A percentile compares a stretch with the other conserved stretches of the same genome.
These are phyloP conservation scores for Physocephala rufipes DNA, from an alignment of 2,888 invertebrate species.

Conservation along the genomic window DNA sequence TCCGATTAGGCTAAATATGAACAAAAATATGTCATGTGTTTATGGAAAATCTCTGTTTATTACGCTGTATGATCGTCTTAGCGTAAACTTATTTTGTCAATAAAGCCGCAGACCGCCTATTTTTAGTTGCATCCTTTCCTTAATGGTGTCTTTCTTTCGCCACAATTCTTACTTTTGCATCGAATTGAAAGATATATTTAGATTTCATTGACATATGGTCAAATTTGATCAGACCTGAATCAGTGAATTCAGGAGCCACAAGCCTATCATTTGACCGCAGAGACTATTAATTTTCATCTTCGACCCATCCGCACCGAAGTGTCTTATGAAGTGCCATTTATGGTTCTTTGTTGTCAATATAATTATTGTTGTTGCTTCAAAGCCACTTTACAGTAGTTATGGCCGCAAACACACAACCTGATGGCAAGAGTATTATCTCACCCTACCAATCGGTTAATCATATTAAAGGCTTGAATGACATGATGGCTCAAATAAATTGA, in stretches of 20 bases:
- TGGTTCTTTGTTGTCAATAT: neutral
- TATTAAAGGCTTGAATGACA: conserved; percentile 29
- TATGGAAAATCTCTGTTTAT: too few species aligned
- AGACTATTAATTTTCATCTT: conserved; percentile 29
- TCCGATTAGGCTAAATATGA: too few species aligned
- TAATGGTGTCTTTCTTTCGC: too few species aligned
- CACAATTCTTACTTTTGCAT: too few species aligned
- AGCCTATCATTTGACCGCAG: conserved; percentile 27
- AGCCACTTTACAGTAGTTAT: conserved; percentile 25
- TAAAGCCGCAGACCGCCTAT: too few species aligned
- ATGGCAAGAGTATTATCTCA: neutral
- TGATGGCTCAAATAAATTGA: conserved; percentile 31
- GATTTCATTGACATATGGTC: conserved; percentile 34
- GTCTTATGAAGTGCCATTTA: too few species aligned
- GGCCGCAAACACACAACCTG: conserved; percentile 8
- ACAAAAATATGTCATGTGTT: too few species aligned
- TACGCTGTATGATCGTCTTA: too few species aligned
- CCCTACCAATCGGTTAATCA: conserved; percentile 29
- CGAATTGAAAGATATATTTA: neutral
- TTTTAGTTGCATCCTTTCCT: too few species aligned
- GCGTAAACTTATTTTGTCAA: too few species aligned
- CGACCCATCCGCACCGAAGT: conserved; percentile 1
- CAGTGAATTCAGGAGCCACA: neutral
- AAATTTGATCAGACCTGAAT: conserved; percentile 23
- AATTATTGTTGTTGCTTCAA: conserved; percentile 3